Conservation (phyloP, 2,888 invertebrate genomes). For the Limnephilus auricula region DNA sequence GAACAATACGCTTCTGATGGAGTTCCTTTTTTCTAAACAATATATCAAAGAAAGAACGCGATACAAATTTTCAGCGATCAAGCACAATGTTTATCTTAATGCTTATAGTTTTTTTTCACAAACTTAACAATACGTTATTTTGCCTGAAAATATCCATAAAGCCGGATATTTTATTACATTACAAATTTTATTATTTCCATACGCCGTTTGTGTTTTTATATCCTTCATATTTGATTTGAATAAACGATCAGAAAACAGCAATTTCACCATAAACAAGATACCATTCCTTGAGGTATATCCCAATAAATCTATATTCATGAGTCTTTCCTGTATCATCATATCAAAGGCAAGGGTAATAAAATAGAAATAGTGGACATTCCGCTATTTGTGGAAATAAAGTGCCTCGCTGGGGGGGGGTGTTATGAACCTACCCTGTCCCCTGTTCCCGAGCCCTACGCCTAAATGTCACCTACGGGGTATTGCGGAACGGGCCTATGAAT, state of each 20-base stretch:
- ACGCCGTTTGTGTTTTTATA: background rate
- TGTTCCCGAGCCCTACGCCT: background rate
- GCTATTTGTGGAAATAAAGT: conserved; percentile 63
- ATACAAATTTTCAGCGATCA: background rate
- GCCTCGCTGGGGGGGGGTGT: conserved; percentile 12
- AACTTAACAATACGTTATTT: background rate
- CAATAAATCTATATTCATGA: conserved; percentile 63
- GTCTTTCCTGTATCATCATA: conserved; percentile 51
- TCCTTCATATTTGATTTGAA: conserved; percentile 45
- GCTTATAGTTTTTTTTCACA: background rate
- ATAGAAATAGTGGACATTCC: conserved; percentile 55
- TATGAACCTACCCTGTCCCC: background rate
- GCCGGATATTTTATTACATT: background rate
- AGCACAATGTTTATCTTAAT: background rate
- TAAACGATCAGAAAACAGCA: conserved; percentile 39
- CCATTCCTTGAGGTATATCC: conserved; percentile 30
- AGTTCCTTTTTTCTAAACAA: too few species aligned
- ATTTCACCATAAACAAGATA: conserved; percentile 33
- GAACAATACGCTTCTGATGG: background rate
- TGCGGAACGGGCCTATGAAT: conserved; percentile 46
- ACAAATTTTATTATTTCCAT: conserved; percentile 19
- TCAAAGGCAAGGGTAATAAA: conserved; percentile 58
- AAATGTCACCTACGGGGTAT: conserved; percentile 8
- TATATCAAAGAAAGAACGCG: background rate
- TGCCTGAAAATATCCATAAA: background rate